Evolutionary conservation across 1,140 invertebrate species (phyloP), one percentile per base, ranked within the genome.

Genomic region (Pogonognathellus flavescens): DNA sequence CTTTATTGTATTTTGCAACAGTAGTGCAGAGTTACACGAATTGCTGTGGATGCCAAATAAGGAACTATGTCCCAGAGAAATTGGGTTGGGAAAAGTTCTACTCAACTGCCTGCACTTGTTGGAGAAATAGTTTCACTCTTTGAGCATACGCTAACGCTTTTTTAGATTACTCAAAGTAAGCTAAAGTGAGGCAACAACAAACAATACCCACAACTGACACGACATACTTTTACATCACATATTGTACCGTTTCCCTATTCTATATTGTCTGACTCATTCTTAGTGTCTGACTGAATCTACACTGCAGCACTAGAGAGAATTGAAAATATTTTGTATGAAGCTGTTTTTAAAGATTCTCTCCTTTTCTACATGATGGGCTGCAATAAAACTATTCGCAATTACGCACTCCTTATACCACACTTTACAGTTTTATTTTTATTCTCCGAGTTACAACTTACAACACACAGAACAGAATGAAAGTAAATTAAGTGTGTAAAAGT

Each of bases 31-130:
- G 31, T 6, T 41, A 41, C 31, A 41, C 31, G 31, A 41, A 41
- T 41, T 41, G 1, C 14, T n/a, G 70, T 76, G 41, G 70, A 16
- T 49, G 31, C 41, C 25, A 25, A 76, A 49, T 76, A 76, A 31
- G 49, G 49, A 76, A 76, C 6, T 76, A 31, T 76, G 70, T 18
- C 41, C 70, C n/a, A 11, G 11, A 25, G 49, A 50, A 76, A 76
- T 76, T 76, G 70, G 70, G n/a, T 6, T 76, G 70, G n/a, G 49
- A n/a, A 76, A 76, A 76, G 31, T 76, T 76, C 70, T 76, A 14
- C 14, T 49, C 11, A 31, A 18, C 25, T 76, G 31, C 14, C 16
- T 49, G 25, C 16, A n/a, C 31, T 50, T 18, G 66, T 70, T 70
- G 22, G 10, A 20, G 66, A 76, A 76, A 76, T 76, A 76, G 70